Evolutionary conservation across 1,140 invertebrate genomes (phyloP).

Genomic region (Condylostylus longicornis): DNA sequence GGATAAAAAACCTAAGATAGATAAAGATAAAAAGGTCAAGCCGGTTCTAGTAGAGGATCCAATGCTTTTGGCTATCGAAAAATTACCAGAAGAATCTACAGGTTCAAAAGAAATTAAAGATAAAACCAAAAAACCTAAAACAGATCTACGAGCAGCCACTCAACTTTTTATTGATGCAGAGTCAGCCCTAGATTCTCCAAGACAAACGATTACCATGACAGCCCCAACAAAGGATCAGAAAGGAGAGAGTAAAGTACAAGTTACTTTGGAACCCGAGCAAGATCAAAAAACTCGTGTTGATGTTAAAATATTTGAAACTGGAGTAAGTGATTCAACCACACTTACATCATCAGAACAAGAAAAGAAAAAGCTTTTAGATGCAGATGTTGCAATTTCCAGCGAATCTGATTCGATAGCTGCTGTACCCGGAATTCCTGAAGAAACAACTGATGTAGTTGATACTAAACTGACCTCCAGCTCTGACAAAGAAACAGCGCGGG

Average conservation of each 20-base stretch:
- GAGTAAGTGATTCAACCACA: no score
- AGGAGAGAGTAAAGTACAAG: constrained; percentile 20
- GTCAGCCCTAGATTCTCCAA: constrained; percentile 13
- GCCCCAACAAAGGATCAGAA: constrained; percentile 21
- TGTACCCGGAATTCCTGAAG: constrained; percentile 12
- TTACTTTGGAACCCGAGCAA: no score
- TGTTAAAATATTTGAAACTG: no score
- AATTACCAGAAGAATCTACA: constrained; percentile 14
- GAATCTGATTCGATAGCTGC: no score
- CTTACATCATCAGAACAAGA: no score
- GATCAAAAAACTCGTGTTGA: no score
- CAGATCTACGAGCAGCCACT: constrained; percentile 19
- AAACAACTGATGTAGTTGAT: constrained; percentile 2
- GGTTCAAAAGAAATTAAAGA: constrained; percentile 12
- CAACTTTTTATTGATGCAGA: constrained; percentile 26
- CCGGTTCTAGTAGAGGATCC: neutral
- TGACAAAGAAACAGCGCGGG: constrained; percentile 14
- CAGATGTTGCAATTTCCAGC: no score
- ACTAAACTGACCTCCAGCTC: constrained; percentile 6
- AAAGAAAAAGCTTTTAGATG: no score
- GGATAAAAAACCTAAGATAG: neutral
- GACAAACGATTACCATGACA: constrained; percentile 19
- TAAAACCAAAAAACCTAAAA: constrained; percentile 9
- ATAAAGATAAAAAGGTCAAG: neutral
- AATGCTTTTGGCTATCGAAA: neutral